phyloP scores from a whole-genome alignment of 1,140 invertebrate species.

The Aricia agestis region DNA sequence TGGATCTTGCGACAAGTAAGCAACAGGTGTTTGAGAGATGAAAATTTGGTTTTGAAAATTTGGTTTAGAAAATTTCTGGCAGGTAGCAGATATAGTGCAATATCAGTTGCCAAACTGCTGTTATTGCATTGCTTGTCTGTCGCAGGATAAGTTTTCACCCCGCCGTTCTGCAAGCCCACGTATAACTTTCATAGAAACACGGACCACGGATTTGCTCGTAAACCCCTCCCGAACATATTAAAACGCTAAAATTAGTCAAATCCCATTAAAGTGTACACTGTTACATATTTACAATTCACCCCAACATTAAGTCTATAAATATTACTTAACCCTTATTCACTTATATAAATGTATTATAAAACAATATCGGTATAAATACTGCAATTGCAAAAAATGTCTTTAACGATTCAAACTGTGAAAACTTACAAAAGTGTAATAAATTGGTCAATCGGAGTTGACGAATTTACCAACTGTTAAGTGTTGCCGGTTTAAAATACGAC shows the following conservation, averaged over 20 bases:
- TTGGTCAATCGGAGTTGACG: conserved; percentile 2
- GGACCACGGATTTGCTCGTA: neutral
- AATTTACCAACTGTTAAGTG: neutral
- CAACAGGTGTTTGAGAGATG: too few relatives aligned
- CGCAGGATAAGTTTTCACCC: too few relatives aligned
- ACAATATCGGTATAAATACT: conserved; percentile 20
- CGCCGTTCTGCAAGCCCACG: conserved; percentile 3
- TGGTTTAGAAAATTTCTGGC: too few relatives aligned
- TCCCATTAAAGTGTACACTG: conserved; percentile 47
- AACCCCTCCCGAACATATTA: conserved; percentile 32
- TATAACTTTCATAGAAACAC: conserved; percentile 7
- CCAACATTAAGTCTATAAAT: conserved; percentile 26
- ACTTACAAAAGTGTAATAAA: conserved; percentile 12
- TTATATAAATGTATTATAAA: conserved; percentile 17
- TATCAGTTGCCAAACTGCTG: too few relatives aligned
- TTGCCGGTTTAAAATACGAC: neutral
- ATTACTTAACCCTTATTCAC: conserved; percentile 25
- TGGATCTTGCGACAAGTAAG: too few relatives aligned
- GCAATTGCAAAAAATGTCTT: conserved; percentile 17
- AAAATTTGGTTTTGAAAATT: too few relatives aligned
- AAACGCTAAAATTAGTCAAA: conserved; percentile 48
- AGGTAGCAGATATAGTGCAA: too few relatives aligned
- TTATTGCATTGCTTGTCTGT: too few relatives aligned
- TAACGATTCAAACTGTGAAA: conserved; percentile 4
- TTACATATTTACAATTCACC: conserved; percentile 47